These are phyloP conservation scores for Nycteola revayana DNA, from an alignment of 2,888 invertebrate species.

Conservation along the genomic window DNA sequence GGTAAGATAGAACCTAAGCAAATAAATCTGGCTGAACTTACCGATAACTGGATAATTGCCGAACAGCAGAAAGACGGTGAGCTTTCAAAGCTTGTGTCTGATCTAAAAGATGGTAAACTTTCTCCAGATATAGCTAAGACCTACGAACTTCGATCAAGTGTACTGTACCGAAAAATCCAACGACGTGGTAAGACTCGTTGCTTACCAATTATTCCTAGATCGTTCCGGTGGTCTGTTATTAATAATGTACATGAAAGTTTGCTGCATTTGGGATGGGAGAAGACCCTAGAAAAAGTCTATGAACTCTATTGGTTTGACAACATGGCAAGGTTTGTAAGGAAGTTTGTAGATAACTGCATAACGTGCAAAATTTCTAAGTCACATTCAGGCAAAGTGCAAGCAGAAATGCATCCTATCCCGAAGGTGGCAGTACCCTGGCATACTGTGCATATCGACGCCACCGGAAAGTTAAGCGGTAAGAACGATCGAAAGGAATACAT, in stretches of 20 bases:
- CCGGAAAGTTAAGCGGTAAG: conserved; percentile 20
- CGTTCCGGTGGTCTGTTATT: conserved; percentile 27
- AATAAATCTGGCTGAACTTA: conserved; percentile 18
- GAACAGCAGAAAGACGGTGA: conserved; percentile 32
- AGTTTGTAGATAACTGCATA: conserved; percentile 1
- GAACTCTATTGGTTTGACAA: conserved; percentile 2
- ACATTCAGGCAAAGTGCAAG: not conserved
- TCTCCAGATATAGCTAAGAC: conserved; percentile 10
- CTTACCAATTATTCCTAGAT: conserved; percentile 26
- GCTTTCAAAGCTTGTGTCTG: conserved; percentile 17
- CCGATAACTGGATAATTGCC: conserved; percentile 24
- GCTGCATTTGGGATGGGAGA: conserved; percentile 5
- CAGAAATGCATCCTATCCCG: conserved; percentile 24
- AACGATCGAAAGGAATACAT: conserved; percentile 22
- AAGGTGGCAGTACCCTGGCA: conserved; percentile 25
- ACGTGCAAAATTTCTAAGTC: conserved; percentile 4
- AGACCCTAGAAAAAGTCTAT: conserved; percentile 1
- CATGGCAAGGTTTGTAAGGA: not conserved
- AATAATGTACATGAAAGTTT: conserved; percentile 16
- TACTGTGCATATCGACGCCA: conserved; percentile 34
- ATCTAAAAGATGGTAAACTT: conserved; percentile 5
- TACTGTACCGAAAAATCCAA: conserved; percentile 27
- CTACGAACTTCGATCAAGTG: conserved; percentile 25
- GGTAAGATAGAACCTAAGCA: not conserved
- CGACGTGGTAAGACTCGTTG: conserved; percentile 17